Evolutionary conservation across 2,888 invertebrate genomes (phyloP), one percentile per base, ranked within the genome.

Genomic region (Dicranocentrus wangi): DNA sequence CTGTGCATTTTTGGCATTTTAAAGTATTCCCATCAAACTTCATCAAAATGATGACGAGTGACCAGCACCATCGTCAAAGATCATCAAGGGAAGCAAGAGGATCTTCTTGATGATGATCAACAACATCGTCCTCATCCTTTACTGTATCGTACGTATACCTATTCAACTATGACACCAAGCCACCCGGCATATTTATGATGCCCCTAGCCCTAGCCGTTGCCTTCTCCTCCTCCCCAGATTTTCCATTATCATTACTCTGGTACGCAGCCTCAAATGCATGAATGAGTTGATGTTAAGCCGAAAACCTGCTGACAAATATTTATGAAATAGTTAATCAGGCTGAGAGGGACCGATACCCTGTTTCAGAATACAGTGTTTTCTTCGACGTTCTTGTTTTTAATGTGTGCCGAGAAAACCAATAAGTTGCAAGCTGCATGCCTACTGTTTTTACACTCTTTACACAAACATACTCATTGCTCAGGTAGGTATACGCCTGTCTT

Each of bases 231-330:
- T n/a, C n/a, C n/a, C n/a, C n/a, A n/a, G n/a, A n/a, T n/a, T n/a
- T 32, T 32, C 10, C 32, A 32, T 32, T 32, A 32, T 32, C 32
- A 32, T 32, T 32, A 10, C 10, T 32, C 10, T 32, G n/a, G 32
- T 32, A 32, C 32, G 10, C 3, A 7, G 32, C 3, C 5, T 10
- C 32, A 32, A 32, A 32, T 32, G 10, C 3, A 32, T 32, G n/a
- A 32, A 7, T 32, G 32, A 32, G 32, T 32, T 7, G 32, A 10
- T 32, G 32, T 10, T 10, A 3, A 32, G 32, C 32, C 32, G 32
- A 61, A 61, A 28, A 17, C 55, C 27, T 69, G 69, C 68, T 76
- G 76, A 68, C 76, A 68, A 76, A 76, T 76, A 58, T 76, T 76
- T 76, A 76, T 68, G 68, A 58, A 76, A 61, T 60, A 47, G 68